Conservation (phyloP, 2,113 vertebrate genomes). For the Abramis brama region DNA sequence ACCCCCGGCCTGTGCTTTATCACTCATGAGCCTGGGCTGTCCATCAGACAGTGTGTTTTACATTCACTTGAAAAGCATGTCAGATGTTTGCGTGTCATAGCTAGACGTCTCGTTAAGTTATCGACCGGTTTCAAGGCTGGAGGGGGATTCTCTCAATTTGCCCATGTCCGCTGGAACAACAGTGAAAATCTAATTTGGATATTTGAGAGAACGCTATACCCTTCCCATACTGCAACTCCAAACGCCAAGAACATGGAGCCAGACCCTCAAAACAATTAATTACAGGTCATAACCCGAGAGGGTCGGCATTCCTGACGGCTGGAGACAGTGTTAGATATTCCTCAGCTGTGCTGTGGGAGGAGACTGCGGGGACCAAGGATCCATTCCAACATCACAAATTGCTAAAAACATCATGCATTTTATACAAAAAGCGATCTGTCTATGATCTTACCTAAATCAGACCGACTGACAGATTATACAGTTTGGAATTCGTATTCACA, state of each 20-base stretch:
- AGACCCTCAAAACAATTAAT: conserved; percentile 64
- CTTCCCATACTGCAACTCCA: conserved; percentile 63
- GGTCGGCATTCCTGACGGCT: conserved; percentile 31
- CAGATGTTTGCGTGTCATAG: conserved; percentile 16
- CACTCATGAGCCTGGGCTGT: conserved; percentile 36
- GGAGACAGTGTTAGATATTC: conserved; percentile 56
- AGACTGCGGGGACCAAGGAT: neutral
- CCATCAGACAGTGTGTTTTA: conserved; percentile 11
- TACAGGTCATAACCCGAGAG: conserved; percentile 52
- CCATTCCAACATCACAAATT: conserved; percentile 36
- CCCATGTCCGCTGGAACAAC: conserved; percentile 58
- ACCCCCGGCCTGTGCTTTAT: conserved; percentile 50
- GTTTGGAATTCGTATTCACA: conserved; percentile 44
- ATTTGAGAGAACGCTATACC: conserved; percentile 59
- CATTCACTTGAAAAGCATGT: conserved; percentile 34
- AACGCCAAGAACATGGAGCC: conserved; percentile 65
- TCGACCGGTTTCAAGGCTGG: conserved; percentile 34
- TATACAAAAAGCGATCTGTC: conserved; percentile 14
- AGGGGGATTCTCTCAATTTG: conserved; percentile 65
- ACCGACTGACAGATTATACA: conserved; percentile 36
- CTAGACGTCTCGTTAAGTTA: conserved; percentile 12
- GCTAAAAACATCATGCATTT: conserved; percentile 44
- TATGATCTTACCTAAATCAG: conserved; percentile 27
- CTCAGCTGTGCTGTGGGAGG: conserved; percentile 61
- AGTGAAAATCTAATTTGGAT: conserved; percentile 64